These are phyloP conservation scores for Melanotaenia parkinsoni DNA, from an alignment of 2,797 vertebrate genomes.

Conservation along the genomic window DNA sequence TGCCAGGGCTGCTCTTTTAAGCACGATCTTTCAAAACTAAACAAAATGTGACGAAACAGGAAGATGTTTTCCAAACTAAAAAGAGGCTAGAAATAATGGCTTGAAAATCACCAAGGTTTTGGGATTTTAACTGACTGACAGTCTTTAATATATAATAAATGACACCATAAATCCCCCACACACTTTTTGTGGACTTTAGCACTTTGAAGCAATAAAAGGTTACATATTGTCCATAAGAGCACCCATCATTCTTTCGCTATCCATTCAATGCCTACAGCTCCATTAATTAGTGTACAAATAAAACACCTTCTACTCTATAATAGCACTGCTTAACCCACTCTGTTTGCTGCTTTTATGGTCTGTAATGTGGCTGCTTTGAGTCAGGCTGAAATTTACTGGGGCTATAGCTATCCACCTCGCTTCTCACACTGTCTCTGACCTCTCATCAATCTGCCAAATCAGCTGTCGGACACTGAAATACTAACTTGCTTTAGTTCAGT, in stretches of 20 bases:
- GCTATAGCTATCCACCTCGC: slow-evolving; percentile 8
- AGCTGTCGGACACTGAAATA: slow-evolving; percentile 22
- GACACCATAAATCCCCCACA: slow-evolving; percentile 5
- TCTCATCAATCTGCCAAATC: slow-evolving; percentile 59
- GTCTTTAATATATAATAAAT: slow-evolving; percentile 19
- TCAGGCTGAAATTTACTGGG: slow-evolving; percentile 6
- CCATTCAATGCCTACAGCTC: neutral
- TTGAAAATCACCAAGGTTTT: neutral
- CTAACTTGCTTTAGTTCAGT: slow-evolving; percentile 32
- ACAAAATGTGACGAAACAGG: neutral
- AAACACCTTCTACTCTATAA: slow-evolving; percentile 1
- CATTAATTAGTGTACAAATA: slow-evolving; percentile 15
- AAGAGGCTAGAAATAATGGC: neutral
- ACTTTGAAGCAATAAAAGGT: slow-evolving; percentile 10
- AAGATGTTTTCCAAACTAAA: slow-evolving; percentile 8
- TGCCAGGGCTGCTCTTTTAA: neutral
- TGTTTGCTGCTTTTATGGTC: slow-evolving; percentile 19
- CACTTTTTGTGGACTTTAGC: slow-evolving; percentile 3
- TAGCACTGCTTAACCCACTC: slow-evolving; percentile 3
- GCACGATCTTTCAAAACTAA: neutral
- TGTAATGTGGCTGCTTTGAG: slow-evolving; percentile 5
- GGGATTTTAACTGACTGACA: neutral
- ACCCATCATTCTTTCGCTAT: neutral
- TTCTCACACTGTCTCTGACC: slow-evolving; percentile 27
- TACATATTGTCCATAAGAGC: neutral